phyloP scores from a whole-genome alignment of 2,113 vertebrate genomes.

The Naja naja region DNA sequence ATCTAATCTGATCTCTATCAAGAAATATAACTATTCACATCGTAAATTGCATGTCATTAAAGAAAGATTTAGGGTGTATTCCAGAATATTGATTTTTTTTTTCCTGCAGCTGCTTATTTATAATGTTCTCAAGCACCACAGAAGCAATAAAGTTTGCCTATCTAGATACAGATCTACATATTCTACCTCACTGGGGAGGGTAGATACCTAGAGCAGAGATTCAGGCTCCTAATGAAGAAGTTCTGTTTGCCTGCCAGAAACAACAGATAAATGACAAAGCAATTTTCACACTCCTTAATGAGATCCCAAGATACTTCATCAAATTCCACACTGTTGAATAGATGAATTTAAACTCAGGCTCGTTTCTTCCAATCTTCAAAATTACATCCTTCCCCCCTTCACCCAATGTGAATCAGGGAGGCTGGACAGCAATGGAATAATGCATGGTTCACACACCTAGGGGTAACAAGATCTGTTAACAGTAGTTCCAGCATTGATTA shows the following conservation, averaged over 20 bases:
- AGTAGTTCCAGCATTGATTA: slow-evolving; percentile 51
- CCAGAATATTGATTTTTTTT: slow-evolving; percentile 4
- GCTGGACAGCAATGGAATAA: slow-evolving; percentile 25
- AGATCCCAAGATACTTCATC: slow-evolving; percentile 60
- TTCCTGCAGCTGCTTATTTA: neutral
- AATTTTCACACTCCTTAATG: slow-evolving; percentile 67
- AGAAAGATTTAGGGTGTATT: neutral
- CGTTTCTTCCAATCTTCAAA: slow-evolving; percentile 35
- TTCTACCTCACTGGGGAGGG: neutral
- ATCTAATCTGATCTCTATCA: neutral
- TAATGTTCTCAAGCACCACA: slow-evolving; percentile 19
- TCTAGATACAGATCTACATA: slow-evolving; percentile 19
- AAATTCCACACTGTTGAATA: slow-evolving; percentile 53
- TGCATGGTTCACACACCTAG: slow-evolving; percentile 31
- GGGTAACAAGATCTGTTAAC: slow-evolving; percentile 46
- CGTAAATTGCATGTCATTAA: neutral
- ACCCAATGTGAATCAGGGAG: slow-evolving; percentile 31
- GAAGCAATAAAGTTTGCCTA: neutral
- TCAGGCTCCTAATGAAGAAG: slow-evolving; percentile 49
- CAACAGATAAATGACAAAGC: slow-evolving; percentile 64
- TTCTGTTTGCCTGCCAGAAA: slow-evolving; percentile 53
- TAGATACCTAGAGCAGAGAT: slow-evolving; percentile 33
- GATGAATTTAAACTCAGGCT: slow-evolving; percentile 53
- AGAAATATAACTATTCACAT: neutral
- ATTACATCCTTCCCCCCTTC: neutral